Evolutionary conservation across 2,113 vertebrate genomes (phyloP), one percentile per base, ranked within the genome.

Genomic region (Gnathonemus echidnorhynchus): DNA sequence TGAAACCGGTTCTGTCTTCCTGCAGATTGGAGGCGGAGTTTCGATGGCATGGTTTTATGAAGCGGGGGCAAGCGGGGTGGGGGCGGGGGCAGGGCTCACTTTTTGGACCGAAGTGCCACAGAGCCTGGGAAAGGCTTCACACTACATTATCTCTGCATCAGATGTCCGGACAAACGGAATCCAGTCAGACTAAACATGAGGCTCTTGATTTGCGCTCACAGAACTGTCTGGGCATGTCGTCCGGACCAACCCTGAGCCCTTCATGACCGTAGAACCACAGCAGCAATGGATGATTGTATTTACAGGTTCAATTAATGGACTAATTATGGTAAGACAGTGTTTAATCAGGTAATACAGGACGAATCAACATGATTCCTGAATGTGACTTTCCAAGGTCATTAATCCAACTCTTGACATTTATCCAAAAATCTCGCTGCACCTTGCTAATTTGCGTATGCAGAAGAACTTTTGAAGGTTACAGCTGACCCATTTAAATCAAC

Each of bases 151-250:
- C 11, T 27, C 13, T 24, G 31, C 84, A 35, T 17, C 31, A 53
- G 17, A 53, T 74, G 48, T 52, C 85, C 35, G 42, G 49, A 62
- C 15, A 48, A 49, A 77, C n/a, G 49, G 49, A 90, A 87, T 42
- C 19, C 31, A 31, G 85, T 19, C 89, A 90, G 89, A 88, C 89
- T 88, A 90, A 90, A 90, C 89, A 89, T 8, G 66, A 84, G 27
- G 53, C 31, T 42, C 39, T 45, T 70, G 62, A 58, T 90, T 48
- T 87, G 62, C n/a, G 24, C 46, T 17, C 62, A 17, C 27, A 42
- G 11, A 90, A 39, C 84, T 35, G 15, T 31, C 31, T 49, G 50
- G 46, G 6, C 10, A 86, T 24, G 46, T 45, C 24, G n/a, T 52
- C 24, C 45, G 27, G n/a, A 46, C 46, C 31, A 50, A 88, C 89